phyloP scores from a whole-genome alignment of 1,140 invertebrate species.

The Zaprionus lachaisei region DNA sequence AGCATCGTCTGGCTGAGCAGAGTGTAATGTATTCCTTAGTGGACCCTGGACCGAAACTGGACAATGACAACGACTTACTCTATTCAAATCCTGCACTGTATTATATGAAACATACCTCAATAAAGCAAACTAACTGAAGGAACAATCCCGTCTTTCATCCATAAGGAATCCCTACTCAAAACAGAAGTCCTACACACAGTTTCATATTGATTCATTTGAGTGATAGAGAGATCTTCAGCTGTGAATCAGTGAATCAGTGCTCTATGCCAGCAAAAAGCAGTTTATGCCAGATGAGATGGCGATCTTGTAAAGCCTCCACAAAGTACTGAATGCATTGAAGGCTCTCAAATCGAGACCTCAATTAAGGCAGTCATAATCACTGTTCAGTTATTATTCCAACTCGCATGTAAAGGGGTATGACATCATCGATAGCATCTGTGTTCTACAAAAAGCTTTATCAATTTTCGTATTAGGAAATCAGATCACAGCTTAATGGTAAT shows the following conservation, averaged over 20 bases:
- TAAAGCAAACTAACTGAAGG: slow-evolving; percentile 24
- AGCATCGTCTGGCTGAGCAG: slow-evolving; percentile 35
- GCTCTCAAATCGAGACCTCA: neutral
- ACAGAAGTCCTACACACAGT: neutral
- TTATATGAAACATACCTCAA: slow-evolving; percentile 1
- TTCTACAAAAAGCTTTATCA: slow-evolving; percentile 3
- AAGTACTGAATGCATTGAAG: slow-evolving; percentile 7
- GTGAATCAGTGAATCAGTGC: neutral
- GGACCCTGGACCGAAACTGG: slow-evolving; percentile 1
- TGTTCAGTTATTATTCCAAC: neutral
- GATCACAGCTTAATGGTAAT: neutral
- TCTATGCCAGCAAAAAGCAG: no score
- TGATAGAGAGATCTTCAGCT: no score
- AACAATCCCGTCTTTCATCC: neutral
- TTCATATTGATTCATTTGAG: neutral
- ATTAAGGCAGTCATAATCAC: neutral
- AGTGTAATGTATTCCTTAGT: neutral
- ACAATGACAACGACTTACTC: neutral
- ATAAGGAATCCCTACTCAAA: neutral
- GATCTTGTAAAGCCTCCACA: slow-evolving; percentile 14
- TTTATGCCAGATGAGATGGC: slow-evolving; percentile 14
- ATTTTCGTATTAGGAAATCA: slow-evolving; percentile 3
- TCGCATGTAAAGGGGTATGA: slow-evolving; percentile 14
- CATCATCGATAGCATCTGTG: slow-evolving; percentile 9
- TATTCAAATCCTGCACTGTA: slow-evolving; percentile 21